phyloP scores from a whole-genome alignment of 2,113 vertebrate genomes.

The Otis tarda region DNA sequence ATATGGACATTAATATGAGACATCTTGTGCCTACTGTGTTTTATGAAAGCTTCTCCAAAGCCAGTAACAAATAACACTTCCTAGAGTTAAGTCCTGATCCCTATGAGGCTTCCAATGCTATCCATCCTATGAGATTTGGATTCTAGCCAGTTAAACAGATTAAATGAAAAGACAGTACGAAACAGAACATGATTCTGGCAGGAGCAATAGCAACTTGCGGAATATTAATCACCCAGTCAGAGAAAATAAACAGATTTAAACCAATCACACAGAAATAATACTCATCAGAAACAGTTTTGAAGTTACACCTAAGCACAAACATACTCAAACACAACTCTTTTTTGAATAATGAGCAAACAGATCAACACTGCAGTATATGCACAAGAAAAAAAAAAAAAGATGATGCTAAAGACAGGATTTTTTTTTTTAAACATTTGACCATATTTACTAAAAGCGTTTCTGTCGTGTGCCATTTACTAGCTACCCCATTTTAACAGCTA shows the following conservation, averaged over 20 bases:
- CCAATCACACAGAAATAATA: background rate
- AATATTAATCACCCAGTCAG: background rate
- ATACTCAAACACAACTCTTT: background rate
- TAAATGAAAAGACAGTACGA: background rate
- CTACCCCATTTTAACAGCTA: background rate
- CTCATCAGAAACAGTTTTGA: background rate
- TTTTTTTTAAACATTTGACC: background rate
- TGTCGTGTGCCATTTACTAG: background rate
- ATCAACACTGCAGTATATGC: rapidly evolving
- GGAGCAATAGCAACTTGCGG: background rate
- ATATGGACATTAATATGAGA: background rate
- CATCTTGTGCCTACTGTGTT: background rate
- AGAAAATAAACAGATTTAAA: background rate
- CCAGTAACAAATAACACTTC: background rate
- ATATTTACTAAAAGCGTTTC: background rate
- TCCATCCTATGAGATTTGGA: background rate
- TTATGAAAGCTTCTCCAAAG: background rate
- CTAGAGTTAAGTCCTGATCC: background rate
- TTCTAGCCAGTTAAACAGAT: background rate
- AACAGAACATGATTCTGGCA: background rate
- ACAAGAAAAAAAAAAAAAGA: background rate
- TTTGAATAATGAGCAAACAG: background rate
- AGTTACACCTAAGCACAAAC: background rate
- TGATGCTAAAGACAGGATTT: background rate
- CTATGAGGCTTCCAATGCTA: background rate